Percentiles rank a stretch among this genome's conserved stretches.
phyloP scores from a whole-genome alignment of 2,113 vertebrate genomes.

The Rhodinocichla rosea region DNA sequence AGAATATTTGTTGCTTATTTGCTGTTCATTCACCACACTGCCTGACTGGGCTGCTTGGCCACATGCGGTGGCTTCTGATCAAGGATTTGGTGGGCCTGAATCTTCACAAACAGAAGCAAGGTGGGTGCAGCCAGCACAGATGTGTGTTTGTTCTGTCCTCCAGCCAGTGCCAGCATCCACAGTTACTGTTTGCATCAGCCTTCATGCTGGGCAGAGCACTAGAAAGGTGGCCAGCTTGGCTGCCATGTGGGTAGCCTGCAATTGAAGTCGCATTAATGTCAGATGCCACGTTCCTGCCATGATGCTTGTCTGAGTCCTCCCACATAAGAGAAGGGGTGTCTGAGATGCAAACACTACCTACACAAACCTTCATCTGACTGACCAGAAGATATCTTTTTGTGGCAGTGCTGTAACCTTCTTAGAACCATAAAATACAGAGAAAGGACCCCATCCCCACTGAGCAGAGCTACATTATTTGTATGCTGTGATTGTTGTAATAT shows the following conservation, averaged over 20 bases:
- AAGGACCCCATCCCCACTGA: not conserved
- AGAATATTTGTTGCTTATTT: not conserved
- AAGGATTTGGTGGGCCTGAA: not conserved
- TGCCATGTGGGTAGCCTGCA: not conserved
- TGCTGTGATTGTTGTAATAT: not conserved
- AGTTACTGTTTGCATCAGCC: not conserved
- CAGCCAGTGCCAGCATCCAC: not conserved
- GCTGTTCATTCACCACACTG: fast-evolving
- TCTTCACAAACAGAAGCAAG: not conserved
- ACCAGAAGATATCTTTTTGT: not conserved
- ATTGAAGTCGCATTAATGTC: not conserved
- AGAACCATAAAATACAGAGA: not conserved
- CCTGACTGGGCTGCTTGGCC: not conserved
- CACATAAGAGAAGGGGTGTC: not conserved
- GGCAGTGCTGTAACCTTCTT: not conserved
- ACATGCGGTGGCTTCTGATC: fast-evolving
- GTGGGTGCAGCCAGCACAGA: not conserved
- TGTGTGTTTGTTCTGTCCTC: not conserved
- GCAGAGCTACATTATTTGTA: not conserved
- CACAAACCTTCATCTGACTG: not conserved
- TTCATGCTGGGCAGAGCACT: not conserved
- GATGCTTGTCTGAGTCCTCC: not conserved
- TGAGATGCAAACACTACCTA: not conserved
- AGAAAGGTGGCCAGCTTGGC: not conserved
- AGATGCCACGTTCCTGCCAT: not conserved